These are phyloP conservation scores for Aradophagus sp. DNA, from an alignment of 1,140 invertebrate genomes.

Conservation along the genomic window DNA sequence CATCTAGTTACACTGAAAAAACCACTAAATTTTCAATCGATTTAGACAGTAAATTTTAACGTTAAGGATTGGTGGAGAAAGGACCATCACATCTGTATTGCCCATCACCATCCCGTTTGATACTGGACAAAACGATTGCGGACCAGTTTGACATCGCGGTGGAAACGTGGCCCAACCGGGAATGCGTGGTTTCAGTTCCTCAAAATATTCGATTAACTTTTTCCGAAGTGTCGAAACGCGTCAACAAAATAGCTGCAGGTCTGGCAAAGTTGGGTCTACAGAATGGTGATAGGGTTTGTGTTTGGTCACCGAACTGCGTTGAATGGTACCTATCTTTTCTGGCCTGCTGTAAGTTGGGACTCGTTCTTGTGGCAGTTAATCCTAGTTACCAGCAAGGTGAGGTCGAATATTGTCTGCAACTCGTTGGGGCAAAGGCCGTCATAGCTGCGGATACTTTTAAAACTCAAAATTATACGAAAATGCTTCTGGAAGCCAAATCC, in stretches of 20 bases:
- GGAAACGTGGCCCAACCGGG: conserved; percentile 75
- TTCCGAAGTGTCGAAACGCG: conserved; percentile 78
- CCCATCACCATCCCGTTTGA: conserved; percentile 76
- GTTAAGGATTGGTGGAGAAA: conserved; percentile 31
- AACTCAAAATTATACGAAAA: conserved; percentile 83
- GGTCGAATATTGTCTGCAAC: conserved; percentile 86
- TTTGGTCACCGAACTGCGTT: conserved; percentile 91
- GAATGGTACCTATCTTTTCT: conserved; percentile 88
- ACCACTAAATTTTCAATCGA: neutral
- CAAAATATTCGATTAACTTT: conserved; percentile 80
- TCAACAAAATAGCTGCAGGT: conserved; percentile 87
- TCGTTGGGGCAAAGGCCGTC: conserved; percentile 84
- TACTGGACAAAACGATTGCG: conserved; percentile 78
- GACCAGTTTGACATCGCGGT: conserved; percentile 77
- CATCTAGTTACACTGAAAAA: too few relatives aligned
- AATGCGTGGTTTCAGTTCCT: conserved; percentile 78
- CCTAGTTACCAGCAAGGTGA: conserved; percentile 87
- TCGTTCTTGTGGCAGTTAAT: conserved; percentile 90
- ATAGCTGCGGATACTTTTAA: conserved; percentile 81
- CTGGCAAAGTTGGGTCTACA: conserved; percentile 84
- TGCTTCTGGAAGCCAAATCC: conserved; percentile 73
- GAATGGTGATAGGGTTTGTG: conserved; percentile 87
- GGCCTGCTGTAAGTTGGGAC: conserved; percentile 86
- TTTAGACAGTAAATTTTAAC: conserved; percentile 6
- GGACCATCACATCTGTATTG: conserved; percentile 67